Base-by-base conservation (phyloP, 2,113 vertebrate species). In the Megaceryle torquata region DNA sequence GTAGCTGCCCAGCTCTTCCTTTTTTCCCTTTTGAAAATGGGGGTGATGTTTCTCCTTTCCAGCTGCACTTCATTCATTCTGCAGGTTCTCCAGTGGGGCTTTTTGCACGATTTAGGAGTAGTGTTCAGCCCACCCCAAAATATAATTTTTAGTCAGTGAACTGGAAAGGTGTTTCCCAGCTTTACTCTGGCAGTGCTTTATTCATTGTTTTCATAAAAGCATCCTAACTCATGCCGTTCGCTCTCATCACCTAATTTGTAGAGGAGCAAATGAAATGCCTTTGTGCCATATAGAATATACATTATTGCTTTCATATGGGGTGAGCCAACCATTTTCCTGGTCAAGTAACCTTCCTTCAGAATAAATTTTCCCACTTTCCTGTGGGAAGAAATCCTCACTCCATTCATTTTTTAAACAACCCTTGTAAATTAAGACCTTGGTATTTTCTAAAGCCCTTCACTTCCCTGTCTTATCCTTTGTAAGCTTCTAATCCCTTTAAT, bases 401-500 rank as follows among this genome's bases (percentile, higher is more conserved):
- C 37, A 63, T 91, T 93, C 75, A 77, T 91, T 90, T 85, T 93
- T 95, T 72, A 82, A 94, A 70, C 75, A 80, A 74, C 50, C 48
- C 39, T 67, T 86, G 71, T 90, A 90, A 96, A 96, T 94, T 56
- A 93, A 96, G 93, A 94, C 82, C 48, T 88, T 28, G 43, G 64
- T 91, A 8, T 86, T 96, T 91, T 82, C 68, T 89, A 74, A 96
- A 96, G 76, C 77, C 74, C 28, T 91, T 94, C 83, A n/a, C 72
- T 91, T 94, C 68, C 33, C 79, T 91, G 81, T 48, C 50, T 94
- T 65, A 33, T 91, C 64, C 41, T 88, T 74, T 74, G 17, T 94
- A 94, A 95, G 91, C 90, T 72, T 86, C 94, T 96, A 95, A 97
- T 96, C 89, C 94, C 80, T 84, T 95, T 96, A 95, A 95, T 97